Evolutionary conservation across 2,888 invertebrate species (phyloP).

Genomic region (Drosophila pegasa): DNA sequence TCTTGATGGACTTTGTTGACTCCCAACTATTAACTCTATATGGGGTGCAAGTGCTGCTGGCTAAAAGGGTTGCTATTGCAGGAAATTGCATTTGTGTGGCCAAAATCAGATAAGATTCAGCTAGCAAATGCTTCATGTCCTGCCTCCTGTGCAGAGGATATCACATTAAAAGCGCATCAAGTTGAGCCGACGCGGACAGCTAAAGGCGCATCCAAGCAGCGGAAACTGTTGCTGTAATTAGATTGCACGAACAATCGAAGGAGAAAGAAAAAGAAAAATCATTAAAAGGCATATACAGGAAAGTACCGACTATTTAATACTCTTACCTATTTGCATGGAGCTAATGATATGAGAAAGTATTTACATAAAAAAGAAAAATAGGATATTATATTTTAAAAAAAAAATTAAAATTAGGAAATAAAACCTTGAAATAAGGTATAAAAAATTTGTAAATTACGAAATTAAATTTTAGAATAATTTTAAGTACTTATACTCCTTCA

Average conservation of each 20-base stretch:
- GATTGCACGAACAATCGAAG: constrained; percentile 46
- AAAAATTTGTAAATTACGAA: no score
- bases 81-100: constrained; percentile 80
- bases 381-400: not conserved
- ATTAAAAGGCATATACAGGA: not conserved
- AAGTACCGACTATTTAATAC: not conserved
- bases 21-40: constrained; percentile 81
- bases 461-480: no score
- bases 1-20: constrained; percentile 52
- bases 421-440: no score
- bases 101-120: constrained; percentile 71
- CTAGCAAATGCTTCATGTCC: constrained; percentile 8
- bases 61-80: constrained; percentile 67
- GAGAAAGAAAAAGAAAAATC: constrained; percentile 25
- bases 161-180: constrained; percentile 78
- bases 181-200: constrained; percentile 22
- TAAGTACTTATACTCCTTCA: no score
- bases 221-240: constrained; percentile 78
- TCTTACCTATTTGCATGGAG: not conserved
- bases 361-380: not conserved
- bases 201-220: constrained; percentile 35
- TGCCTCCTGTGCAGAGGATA: constrained; percentile 56
- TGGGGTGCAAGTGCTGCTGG: constrained; percentile 60
- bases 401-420: no score
- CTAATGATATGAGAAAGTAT: not conserved